These are phyloP conservation scores for Lethrus apterus DNA, from an alignment of 1,140 invertebrate species.

Conservation along the genomic window DNA sequence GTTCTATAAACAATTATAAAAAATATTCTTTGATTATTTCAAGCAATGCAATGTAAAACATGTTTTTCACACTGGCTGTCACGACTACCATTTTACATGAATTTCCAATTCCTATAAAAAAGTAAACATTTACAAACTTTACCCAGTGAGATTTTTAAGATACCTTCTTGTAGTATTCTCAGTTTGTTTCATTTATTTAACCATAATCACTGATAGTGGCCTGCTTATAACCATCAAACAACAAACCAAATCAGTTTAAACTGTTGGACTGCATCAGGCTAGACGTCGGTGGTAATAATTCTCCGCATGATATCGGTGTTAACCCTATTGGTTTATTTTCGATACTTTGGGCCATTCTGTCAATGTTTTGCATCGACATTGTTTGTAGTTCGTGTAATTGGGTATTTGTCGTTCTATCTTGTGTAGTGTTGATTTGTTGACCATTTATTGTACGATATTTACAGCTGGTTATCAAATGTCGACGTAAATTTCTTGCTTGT, in stretches of 20 bases:
- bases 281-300: slow-evolving; percentile 7
- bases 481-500: slow-evolving; percentile 50
- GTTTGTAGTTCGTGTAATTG: slow-evolving; percentile 17
- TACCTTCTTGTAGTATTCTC: too few relatives aligned
- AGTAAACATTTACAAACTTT: too few relatives aligned
- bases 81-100: too few relatives aligned
- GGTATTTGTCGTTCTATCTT: slow-evolving; percentile 1
- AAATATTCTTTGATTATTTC: too few relatives aligned
- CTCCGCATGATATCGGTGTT: slow-evolving; percentile 14
- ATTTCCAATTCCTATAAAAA: too few relatives aligned
- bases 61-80: too few relatives aligned
- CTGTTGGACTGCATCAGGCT: slow-evolving; percentile 6
- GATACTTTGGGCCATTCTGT: slow-evolving; percentile 10
- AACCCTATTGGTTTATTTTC: slow-evolving; percentile 15
- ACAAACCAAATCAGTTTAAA: slow-evolving; percentile 1
- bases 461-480: slow-evolving; percentile 46
- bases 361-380: slow-evolving; percentile 14
- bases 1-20: too few relatives aligned
- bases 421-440: slow-evolving; percentile 25
- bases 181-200: background rate
- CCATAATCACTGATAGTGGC: background rate
- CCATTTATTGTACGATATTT: slow-evolving; percentile 38
- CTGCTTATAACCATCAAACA: too few relatives aligned
- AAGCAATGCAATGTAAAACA: too few relatives aligned
- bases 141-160: too few relatives aligned